phyloP scores from a whole-genome alignment of 2,888 invertebrate genomes.

The Gymnocheta viridis region DNA sequence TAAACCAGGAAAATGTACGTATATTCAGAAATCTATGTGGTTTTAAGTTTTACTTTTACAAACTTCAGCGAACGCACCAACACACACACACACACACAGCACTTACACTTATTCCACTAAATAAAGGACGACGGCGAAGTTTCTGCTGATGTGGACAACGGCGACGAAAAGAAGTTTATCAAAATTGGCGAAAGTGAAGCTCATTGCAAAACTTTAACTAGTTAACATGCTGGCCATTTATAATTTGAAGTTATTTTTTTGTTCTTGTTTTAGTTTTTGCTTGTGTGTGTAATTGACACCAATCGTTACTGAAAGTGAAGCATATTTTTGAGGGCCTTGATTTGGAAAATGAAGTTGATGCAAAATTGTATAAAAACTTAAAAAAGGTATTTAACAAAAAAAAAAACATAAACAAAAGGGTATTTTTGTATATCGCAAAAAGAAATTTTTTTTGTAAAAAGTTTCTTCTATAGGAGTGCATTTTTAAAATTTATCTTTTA shows the following conservation, averaged over 20 bases:
- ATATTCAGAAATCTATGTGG: slow-evolving; percentile 47
- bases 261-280: not conserved
- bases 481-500: too few relatives aligned
- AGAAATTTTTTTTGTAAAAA: too few relatives aligned
- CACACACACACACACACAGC: not conserved
- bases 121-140: slow-evolving; percentile 5
- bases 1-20: slow-evolving; percentile 39
- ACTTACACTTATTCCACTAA: not conserved
- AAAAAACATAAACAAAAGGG: too few relatives aligned
- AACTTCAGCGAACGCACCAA: not conserved
- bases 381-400: too few relatives aligned
- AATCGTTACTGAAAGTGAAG: not conserved
- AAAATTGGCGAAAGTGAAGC: slow-evolving; percentile 68
- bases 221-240: slow-evolving; percentile 54
- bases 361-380: too few relatives aligned
- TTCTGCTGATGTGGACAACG: slow-evolving; percentile 22
- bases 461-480: too few relatives aligned
- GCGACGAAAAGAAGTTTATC: slow-evolving; percentile 54
- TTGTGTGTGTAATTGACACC: slow-evolving; percentile 44
- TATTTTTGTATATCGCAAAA: too few relatives aligned
- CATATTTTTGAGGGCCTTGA: not conserved
- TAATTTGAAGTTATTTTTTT: not conserved
- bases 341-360: too few relatives aligned
- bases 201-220: slow-evolving; percentile 61
- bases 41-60: slow-evolving; percentile 52